Conservation (phyloP, 2,888 invertebrate species). For the Cataglyphis albicans region DNA sequence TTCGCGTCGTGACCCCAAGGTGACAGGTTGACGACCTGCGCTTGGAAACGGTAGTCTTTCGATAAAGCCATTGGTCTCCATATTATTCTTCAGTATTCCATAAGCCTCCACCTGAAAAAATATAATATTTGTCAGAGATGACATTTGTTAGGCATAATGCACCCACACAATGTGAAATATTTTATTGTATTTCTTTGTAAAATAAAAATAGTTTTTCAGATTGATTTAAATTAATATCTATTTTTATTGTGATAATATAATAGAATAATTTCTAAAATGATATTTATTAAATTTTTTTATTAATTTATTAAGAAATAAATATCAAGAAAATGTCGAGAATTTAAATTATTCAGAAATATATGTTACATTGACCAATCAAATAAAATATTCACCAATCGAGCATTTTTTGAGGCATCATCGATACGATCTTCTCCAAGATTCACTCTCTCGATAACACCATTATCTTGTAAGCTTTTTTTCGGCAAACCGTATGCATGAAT, state of each 20-base stretch:
- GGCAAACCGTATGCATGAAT: slow-evolving; percentile 67
- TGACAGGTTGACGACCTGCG: neutral
- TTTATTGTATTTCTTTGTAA: neutral
- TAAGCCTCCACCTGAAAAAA: slow-evolving; percentile 72
- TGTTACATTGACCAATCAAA: neutral
- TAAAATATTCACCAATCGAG: slow-evolving; percentile 56
- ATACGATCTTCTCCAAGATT: neutral
- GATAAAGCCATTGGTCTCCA: slow-evolving; percentile 67
- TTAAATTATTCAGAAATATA: neutral
- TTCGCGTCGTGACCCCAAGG: neutral
- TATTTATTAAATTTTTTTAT: slow-evolving; percentile 10
- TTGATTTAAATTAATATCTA: neutral
- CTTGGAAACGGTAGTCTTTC: slow-evolving; percentile 48
- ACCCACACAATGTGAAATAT: neutral
- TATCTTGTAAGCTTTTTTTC: slow-evolving; percentile 60
- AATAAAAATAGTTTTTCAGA: neutral
- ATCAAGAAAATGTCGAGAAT: neutral
- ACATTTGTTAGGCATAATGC: too few species aligned
- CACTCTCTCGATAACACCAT: slow-evolving; percentile 64
- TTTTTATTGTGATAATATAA: neutral
- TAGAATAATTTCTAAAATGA: neutral
- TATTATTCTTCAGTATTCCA: slow-evolving; percentile 71
- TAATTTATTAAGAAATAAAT: neutral
- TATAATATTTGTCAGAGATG: neutral
- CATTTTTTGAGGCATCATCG: slow-evolving; percentile 16